Evolutionary conservation across 2,113 vertebrate species (phyloP), one percentile per base, ranked within the genome.

Genomic region (Austrofundulus limnaeus): DNA sequence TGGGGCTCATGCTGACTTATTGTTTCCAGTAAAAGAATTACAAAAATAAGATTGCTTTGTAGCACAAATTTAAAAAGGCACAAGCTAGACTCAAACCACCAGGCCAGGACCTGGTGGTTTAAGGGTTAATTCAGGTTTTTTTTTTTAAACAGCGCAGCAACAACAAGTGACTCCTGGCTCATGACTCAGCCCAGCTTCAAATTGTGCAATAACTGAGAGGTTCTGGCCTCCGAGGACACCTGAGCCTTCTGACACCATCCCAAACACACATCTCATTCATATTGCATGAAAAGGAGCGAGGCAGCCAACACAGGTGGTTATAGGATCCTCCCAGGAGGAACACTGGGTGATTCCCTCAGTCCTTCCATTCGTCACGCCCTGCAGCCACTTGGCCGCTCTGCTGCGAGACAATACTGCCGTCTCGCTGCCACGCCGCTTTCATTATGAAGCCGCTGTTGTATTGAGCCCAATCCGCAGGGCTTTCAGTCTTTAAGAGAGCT

Each of bases 221-320:
- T 65, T 38, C 56, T 2, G 42, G 48, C 37, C 43, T 50, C 38
- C 39, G 28, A 42, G 39, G 71, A 82, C 78, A 87, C 80, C 81
- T 80, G 70, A 83, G 64, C 74, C 78, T 28, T 50, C 60, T 49
- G 16, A 39, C 62, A 65, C 61, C 54, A 11, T 74, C 68, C 72
- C 57, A 63, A 53, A 56, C n/a, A 72, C 61, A 51, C 80, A 67
- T 2, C 73, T 73, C 65, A 85, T 89, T 53, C 46, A 82, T 86
- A 76, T 51, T 86, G 71, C 74, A 88, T 71, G 43, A 75, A 61
- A 28, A 34, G 50, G 23, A 61, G 53, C 48, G 53, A 82, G 56
- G 66, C 60, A 34, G 60, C 17, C 61, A 5, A 58, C 76, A 66
- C 11, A 62, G 75, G 47, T 12, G 72, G 78, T 72, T 61, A 84